Evolutionary conservation across 2,888 invertebrate genomes (phyloP).

Genomic region (Cephalotes varians): DNA sequence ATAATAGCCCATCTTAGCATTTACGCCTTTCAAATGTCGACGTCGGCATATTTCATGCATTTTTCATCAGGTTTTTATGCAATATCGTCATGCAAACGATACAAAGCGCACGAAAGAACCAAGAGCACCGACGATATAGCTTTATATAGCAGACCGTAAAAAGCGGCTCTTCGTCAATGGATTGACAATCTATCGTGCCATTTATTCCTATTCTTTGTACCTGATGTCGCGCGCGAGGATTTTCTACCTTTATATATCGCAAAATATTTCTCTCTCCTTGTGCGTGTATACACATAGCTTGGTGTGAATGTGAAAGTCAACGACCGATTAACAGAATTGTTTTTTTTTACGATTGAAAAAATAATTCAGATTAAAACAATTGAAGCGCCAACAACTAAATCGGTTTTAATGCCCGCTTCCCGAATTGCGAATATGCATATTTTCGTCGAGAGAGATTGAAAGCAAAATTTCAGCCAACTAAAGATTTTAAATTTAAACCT

Average conservation of each 20-base stretch:
- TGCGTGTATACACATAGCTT: neutral
- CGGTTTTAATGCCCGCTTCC: neutral
- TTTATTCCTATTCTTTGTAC: constrained; percentile 50
- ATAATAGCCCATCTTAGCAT: constrained; percentile 57
- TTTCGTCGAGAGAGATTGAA: neutral
- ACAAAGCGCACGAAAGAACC: constrained; percentile 40
- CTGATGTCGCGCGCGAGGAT: constrained; percentile 18
- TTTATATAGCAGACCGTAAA: constrained; percentile 47
- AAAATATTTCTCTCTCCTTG: constrained; percentile 12
- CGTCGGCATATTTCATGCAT: constrained; percentile 68
- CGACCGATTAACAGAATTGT: constrained; percentile 3
- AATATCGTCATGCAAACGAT: constrained; percentile 35
- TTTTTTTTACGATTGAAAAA: constrained; percentile 25
- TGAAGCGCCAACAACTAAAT: neutral
- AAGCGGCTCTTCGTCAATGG: constrained; percentile 40
- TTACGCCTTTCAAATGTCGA: constrained; percentile 37
- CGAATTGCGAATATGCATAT: neutral
- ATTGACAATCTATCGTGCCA: constrained; percentile 52
- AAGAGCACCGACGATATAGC: constrained; percentile 35
- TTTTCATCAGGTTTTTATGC: constrained; percentile 59
- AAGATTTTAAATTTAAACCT: neutral
- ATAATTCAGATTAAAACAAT: constrained; percentile 24
- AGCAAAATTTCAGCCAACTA: neutral
- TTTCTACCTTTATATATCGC: constrained; percentile 33
- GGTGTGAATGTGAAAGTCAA: constrained; percentile 10